phyloP scores from a whole-genome alignment of 1,140 invertebrate genomes.

The Manduca sexta region DNA sequence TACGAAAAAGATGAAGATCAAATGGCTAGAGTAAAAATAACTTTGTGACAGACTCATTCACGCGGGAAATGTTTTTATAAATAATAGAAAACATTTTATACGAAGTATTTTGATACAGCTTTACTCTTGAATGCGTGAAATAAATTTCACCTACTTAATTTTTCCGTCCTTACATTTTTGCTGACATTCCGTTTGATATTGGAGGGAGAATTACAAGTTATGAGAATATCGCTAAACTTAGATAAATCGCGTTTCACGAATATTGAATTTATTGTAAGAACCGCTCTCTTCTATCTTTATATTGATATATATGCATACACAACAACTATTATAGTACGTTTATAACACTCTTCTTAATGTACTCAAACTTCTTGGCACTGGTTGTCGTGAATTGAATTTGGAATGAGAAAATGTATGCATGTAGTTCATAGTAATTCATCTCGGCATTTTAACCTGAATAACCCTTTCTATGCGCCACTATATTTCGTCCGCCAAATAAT shows the following conservation, averaged over 20 bases:
- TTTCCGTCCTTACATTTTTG: constrained; percentile 12
- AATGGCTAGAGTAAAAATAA: constrained; percentile 38
- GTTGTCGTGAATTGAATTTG: too few species aligned
- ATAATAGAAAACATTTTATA: not conserved
- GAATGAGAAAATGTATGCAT: not conserved
- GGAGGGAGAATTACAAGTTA: too few species aligned
- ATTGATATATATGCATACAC: too few species aligned
- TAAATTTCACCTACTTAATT: constrained; percentile 19
- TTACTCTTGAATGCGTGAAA: not conserved
- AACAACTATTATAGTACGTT: too few species aligned
- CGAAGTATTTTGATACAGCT: not conserved
- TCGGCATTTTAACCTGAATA: not conserved
- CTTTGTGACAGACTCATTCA: constrained; percentile 11
- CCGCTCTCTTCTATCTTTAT: too few species aligned
- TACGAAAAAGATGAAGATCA: constrained; percentile 47
- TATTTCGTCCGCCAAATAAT: too few species aligned
- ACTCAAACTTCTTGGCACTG: too few species aligned
- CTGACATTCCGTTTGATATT: constrained; percentile 1
- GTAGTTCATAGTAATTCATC: not conserved
- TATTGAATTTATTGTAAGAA: too few species aligned
- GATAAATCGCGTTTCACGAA: too few species aligned
- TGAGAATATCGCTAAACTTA: too few species aligned
- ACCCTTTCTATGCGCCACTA: not conserved
- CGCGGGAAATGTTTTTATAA: too few species aligned
- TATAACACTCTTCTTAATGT: too few species aligned